Evolutionary conservation across 2,113 vertebrate genomes (phyloP).

Genomic region (Orthonyx spaldingii): DNA sequence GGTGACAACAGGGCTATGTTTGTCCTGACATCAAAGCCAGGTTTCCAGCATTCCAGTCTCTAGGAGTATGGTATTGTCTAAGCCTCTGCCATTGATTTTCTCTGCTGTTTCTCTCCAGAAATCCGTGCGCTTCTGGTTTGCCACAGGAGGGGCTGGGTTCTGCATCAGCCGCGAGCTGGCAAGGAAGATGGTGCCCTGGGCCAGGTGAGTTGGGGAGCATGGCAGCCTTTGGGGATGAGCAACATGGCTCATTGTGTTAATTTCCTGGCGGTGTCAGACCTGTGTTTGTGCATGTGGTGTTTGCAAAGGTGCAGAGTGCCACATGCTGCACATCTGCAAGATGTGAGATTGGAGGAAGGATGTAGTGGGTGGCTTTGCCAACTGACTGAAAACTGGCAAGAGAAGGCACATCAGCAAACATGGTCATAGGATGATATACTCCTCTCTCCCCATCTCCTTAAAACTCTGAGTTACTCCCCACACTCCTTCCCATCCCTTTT

Average conservation of each 20-base stretch:
- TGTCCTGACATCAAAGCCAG: background rate
- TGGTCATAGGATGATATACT: background rate
- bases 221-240: background rate
- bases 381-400: background rate
- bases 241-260: rapidly evolving
- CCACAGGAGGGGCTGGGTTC: conserved; percentile 92
- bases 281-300: background rate
- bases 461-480: background rate
- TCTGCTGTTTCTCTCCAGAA: conserved; percentile 69
- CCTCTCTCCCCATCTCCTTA: background rate
- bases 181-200: conserved; percentile 89
- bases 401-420: background rate
- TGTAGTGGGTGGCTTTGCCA: background rate
- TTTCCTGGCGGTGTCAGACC: background rate
- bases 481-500: background rate
- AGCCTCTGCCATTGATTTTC: background rate
- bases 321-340: rapidly evolving
- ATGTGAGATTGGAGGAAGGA: background rate
- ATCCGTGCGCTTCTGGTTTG: conserved; percentile 90
- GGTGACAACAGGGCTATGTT: background rate
- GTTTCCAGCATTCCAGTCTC: background rate
- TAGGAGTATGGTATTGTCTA: background rate
- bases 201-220: conserved; percentile 75
- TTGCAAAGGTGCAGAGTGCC: background rate
- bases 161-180: conserved; percentile 86